Evolutionary conservation across 2,797 vertebrate genomes (phyloP).

Genomic region (Amazona ochrocephala): DNA sequence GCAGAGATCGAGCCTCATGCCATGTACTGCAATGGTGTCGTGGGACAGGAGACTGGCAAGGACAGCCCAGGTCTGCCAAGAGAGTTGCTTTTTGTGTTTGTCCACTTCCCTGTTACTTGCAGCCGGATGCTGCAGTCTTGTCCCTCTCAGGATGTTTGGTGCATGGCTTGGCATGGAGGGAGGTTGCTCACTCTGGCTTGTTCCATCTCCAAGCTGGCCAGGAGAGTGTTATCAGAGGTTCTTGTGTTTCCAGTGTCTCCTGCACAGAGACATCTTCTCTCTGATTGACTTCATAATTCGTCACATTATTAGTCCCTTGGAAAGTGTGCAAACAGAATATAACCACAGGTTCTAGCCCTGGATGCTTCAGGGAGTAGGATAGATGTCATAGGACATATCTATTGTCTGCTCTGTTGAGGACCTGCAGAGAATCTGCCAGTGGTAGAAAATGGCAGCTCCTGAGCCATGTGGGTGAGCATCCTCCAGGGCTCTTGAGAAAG

Average conservation of each 20-base stretch:
- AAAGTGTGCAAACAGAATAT: neutral
- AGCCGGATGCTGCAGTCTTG: neutral
- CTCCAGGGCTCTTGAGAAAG: neutral
- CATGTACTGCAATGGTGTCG: constrained; percentile 86
- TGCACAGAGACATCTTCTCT: neutral
- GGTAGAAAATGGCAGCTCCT: neutral
- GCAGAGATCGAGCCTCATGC: constrained; percentile 87
- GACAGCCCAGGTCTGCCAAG: constrained; percentile 52
- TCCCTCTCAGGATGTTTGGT: neutral
- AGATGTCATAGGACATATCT: neutral
- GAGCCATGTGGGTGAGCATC: neutral
- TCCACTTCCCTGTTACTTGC: neutral
- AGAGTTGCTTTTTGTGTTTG: neutral
- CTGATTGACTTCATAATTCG: neutral
- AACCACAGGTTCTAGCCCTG: neutral
- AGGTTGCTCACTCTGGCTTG: neutral
- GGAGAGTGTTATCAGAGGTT: neutral
- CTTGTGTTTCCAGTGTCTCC: neutral
- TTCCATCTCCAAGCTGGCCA: neutral
- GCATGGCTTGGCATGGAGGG: fast-evolving
- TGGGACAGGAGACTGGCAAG: constrained; percentile 39
- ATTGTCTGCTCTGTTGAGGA: constrained; percentile 15
- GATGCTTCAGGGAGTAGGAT: neutral
- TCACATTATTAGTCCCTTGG: neutral
- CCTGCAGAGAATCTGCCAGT: neutral